phyloP scores from a whole-genome alignment of 1,140 invertebrate species.

The Calosoma granatense region DNA sequence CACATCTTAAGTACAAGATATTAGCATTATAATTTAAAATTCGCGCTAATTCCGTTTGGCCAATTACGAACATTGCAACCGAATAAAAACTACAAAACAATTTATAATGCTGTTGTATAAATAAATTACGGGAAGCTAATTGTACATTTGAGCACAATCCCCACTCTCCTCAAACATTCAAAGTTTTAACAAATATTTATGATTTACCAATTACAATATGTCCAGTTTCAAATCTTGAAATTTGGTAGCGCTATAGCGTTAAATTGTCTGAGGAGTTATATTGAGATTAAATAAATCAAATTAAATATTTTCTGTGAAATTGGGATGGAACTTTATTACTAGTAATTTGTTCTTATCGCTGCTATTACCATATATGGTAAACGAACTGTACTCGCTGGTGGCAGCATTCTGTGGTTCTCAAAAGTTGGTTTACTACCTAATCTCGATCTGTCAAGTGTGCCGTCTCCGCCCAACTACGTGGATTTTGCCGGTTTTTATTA shows the following conservation, averaged over 20 bases:
- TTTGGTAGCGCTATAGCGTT: neutral
- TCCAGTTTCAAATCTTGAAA: no score
- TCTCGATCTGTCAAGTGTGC: neutral
- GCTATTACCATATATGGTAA: slow-evolving; percentile 2
- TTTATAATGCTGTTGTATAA: neutral
- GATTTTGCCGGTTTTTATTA: neutral
- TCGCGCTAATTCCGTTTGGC: no score
- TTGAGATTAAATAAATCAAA: neutral
- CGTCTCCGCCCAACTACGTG: neutral
- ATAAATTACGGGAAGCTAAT: neutral
- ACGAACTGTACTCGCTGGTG: neutral
- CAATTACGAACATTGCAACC: neutral
- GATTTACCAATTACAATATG: no score
- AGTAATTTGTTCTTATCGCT: no score
- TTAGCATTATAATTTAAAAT: no score
- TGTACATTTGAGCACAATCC: no score
- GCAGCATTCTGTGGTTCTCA: neutral
- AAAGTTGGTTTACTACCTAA: neutral
- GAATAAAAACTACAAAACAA: neutral
- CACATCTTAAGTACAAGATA: no score
- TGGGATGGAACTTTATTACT: no score
- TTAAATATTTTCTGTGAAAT: no score
- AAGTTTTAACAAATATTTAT: no score
- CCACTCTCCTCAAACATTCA: no score
- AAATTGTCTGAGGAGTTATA: no score